These are phyloP conservation scores for Anoura caudifer DNA, from an alignment of 2,113 vertebrate genomes.

Conservation along the genomic window DNA sequence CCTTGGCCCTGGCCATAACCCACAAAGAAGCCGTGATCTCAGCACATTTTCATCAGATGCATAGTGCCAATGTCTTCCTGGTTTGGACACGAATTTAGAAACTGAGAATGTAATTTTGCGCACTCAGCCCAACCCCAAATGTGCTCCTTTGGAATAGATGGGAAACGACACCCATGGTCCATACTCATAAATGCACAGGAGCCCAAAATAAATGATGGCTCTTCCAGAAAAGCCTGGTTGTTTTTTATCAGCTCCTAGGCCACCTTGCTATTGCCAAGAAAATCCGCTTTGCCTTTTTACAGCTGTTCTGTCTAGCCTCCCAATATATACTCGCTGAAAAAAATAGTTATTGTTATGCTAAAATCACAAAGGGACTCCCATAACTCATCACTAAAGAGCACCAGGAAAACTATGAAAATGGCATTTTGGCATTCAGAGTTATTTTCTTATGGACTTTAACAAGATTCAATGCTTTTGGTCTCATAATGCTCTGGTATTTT, in stretches of 20 bases:
- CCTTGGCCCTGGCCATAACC: no score
- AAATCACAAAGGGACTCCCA: not conserved
- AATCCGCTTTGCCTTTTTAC: not conserved
- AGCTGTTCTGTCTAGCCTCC: not conserved
- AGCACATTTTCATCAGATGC: not conserved
- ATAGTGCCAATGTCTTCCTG: not conserved
- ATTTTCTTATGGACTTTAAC: constrained; percentile 42
- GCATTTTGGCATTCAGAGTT: constrained; percentile 34
- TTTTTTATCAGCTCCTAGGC: not conserved
- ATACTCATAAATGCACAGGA: not conserved
- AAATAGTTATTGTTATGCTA: constrained; percentile 46
- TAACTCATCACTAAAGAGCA: not conserved
- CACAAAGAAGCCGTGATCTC: not conserved
- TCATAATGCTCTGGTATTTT: not conserved
- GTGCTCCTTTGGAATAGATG: not conserved
- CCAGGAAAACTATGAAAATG: constrained; percentile 8
- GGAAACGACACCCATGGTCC: not conserved
- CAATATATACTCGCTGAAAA: constrained; percentile 26
- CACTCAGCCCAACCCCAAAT: not conserved
- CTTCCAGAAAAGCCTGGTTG: not conserved
- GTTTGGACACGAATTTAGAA: not conserved
- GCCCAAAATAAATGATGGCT: not conserved
- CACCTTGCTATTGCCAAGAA: not conserved
- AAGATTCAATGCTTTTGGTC: constrained; percentile 46
- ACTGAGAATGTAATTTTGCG: not conserved